Evolutionary conservation across 1,140 invertebrate genomes (phyloP).

Genomic region (Ooceraea biroi): DNA sequence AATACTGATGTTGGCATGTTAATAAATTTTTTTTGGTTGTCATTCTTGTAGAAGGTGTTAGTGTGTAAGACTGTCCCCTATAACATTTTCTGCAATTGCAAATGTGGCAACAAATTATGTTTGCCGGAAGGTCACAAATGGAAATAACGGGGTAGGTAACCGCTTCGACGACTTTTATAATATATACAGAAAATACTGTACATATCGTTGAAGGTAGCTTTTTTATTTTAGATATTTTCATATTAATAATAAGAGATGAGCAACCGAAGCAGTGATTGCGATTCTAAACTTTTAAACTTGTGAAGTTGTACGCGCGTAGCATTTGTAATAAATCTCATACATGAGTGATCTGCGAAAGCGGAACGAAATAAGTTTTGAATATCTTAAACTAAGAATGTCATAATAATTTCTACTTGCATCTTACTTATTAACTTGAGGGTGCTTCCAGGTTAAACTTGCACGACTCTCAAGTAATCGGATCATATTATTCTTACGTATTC

Average conservation of each 20-base stretch:
- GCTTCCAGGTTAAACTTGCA: conserved; percentile 2
- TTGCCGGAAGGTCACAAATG: conserved; percentile 60
- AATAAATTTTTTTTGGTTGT: too few relatives aligned
- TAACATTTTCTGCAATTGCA: conserved; percentile 18
- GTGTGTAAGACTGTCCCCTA: conserved; percentile 34
- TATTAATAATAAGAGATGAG: conserved; percentile 26
- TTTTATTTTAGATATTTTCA: background rate
- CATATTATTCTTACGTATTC: conserved; percentile 33
- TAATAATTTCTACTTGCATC: conserved; percentile 35
- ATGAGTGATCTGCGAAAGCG: conserved; percentile 30
- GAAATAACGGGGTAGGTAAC: conserved; percentile 40
- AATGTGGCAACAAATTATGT: conserved; percentile 39
- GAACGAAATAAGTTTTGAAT: conserved; percentile 53
- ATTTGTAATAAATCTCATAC: conserved; percentile 26
- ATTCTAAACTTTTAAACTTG: conserved; percentile 30
- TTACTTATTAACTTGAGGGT: conserved; percentile 22
- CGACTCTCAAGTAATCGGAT: conserved; percentile 25
- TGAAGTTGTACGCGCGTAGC: background rate
- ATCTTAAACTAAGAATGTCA: conserved; percentile 39
- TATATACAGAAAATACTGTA: conserved; percentile 5
- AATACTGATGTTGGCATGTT: too few relatives aligned
- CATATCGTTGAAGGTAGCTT: conserved; percentile 15
- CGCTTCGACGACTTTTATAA: background rate
- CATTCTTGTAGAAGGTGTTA: too few relatives aligned
- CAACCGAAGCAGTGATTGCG: background rate